Percentiles rank a stretch among this genome's conserved stretches.
phyloP scores from a whole-genome alignment of 2,113 vertebrate genomes.

The Eubucco bourcierii region DNA sequence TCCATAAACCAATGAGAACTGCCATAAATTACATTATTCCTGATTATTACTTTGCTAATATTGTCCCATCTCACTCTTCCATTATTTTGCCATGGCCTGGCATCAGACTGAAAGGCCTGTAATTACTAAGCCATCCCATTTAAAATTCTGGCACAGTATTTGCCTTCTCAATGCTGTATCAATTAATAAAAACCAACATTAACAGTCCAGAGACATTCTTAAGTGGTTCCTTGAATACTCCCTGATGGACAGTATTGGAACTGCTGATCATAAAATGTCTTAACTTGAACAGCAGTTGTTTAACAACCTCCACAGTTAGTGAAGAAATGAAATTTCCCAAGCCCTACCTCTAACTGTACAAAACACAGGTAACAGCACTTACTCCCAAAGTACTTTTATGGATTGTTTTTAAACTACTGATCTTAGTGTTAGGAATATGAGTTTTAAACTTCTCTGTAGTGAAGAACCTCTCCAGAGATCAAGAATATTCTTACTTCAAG shows the following conservation, averaged over 20 bases:
- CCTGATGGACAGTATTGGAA: constrained; percentile 30
- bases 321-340: background rate
- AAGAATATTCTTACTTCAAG: background rate
- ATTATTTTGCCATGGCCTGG: constrained; percentile 50
- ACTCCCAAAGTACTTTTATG: background rate
- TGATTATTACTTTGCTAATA: constrained; percentile 59
- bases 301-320: background rate
- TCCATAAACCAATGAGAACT: constrained; percentile 41
- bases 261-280: constrained; percentile 12
- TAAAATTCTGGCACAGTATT: constrained; percentile 58
- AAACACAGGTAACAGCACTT: background rate
- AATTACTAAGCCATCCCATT: constrained; percentile 45
- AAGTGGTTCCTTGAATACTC: constrained; percentile 42
- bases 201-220: constrained; percentile 27
- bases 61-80: constrained; percentile 1
- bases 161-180: constrained; percentile 12
- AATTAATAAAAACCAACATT: constrained; percentile 62
- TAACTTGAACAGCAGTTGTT: background rate
- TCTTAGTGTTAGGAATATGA: background rate
- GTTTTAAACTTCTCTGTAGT: background rate
- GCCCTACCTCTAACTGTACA: background rate
- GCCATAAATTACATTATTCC: constrained; percentile 54
- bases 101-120: constrained; percentile 27
- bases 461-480: background rate
- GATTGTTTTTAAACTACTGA: too few species aligned